These are phyloP conservation scores for Drosophila merina DNA, from an alignment of 2,888 invertebrate genomes.

Conservation along the genomic window DNA sequence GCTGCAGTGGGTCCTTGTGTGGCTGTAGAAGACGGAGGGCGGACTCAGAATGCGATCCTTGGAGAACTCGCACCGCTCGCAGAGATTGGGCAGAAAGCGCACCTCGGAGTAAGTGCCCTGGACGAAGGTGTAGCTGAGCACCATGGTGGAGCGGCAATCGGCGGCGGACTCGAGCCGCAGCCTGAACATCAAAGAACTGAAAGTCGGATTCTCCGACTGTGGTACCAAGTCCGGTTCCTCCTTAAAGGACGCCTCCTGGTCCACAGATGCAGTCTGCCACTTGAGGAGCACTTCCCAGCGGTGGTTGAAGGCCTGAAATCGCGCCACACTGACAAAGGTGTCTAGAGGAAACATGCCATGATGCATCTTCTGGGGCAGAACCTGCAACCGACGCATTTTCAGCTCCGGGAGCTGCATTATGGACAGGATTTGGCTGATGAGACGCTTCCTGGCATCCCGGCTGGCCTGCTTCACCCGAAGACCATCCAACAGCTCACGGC, in stretches of 20 bases:
- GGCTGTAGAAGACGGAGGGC: constrained; percentile 23
- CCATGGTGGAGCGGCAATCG: neutral
- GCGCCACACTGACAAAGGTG: neutral
- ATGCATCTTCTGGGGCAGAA: neutral
- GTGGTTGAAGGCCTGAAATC: constrained; percentile 19
- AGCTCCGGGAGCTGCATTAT: constrained; percentile 30
- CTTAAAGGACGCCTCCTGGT: neutral
- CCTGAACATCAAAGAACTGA: constrained; percentile 9
- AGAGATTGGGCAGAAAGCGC: constrained; percentile 41
- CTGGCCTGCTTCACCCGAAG: constrained; percentile 1
- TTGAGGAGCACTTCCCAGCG: constrained; percentile 39
- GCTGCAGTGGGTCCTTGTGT: constrained; percentile 8
- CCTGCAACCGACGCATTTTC: constrained; percentile 35
- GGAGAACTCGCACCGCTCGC: constrained; percentile 38
- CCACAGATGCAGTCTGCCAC: constrained; percentile 12
- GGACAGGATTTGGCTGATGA: constrained; percentile 11
- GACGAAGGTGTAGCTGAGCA: constrained; percentile 36
- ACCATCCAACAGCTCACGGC: constrained; percentile 19
- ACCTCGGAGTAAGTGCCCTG: constrained; percentile 37
- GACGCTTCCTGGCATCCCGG: neutral
- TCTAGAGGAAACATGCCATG: constrained; percentile 14
- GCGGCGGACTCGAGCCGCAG: constrained; percentile 19
- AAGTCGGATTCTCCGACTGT: neutral
- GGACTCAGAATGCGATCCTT: constrained; percentile 11
- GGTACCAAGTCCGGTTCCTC: neutral